Evolutionary conservation across 2,888 invertebrate genomes (phyloP).

Genomic region (Agrotis clavis): DNA sequence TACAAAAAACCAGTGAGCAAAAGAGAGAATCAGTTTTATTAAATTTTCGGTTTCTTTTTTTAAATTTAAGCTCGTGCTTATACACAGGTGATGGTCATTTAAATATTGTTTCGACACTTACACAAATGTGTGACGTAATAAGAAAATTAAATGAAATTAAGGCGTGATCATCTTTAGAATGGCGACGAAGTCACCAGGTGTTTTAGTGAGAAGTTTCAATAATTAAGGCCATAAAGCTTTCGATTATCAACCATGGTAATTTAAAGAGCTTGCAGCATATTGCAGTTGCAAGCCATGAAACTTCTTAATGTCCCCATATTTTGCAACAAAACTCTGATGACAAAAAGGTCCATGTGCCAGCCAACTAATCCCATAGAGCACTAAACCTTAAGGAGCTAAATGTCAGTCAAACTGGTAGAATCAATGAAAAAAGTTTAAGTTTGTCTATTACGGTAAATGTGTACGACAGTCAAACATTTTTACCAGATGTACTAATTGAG

Average conservation of each 20-base stretch:
- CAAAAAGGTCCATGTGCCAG: not conserved
- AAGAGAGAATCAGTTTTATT: conserved; percentile 50
- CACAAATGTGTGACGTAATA: conserved; percentile 22
- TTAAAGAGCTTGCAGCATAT: not conserved
- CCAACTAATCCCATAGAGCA: not conserved
- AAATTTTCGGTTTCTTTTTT: conserved; percentile 58
- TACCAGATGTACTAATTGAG: conserved; percentile 31
- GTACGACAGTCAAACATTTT: conserved; percentile 14
- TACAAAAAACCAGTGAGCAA: conserved; percentile 23
- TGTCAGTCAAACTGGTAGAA: not conserved
- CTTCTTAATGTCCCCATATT: not conserved
- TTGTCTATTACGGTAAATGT: conserved; percentile 7
- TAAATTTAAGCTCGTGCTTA: conserved; percentile 57
- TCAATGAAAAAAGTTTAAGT: not conserved
- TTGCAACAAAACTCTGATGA: not conserved
- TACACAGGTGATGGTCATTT: conserved; percentile 55
- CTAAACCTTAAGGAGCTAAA: not conserved
- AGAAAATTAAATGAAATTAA: conserved; percentile 28
- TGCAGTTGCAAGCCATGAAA: not conserved
- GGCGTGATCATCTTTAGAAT: not conserved
- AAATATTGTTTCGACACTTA: conserved; percentile 42
- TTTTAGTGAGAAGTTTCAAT: conserved; percentile 6
- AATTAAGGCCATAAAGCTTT: conserved; percentile 24
- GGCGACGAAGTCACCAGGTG: conserved; percentile 5
- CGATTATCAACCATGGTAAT: not conserved